Percentiles rank a stretch among this genome's conserved stretches.
phyloP scores from a whole-genome alignment of 2,113 vertebrate species.

The Serilophus lunatus region DNA sequence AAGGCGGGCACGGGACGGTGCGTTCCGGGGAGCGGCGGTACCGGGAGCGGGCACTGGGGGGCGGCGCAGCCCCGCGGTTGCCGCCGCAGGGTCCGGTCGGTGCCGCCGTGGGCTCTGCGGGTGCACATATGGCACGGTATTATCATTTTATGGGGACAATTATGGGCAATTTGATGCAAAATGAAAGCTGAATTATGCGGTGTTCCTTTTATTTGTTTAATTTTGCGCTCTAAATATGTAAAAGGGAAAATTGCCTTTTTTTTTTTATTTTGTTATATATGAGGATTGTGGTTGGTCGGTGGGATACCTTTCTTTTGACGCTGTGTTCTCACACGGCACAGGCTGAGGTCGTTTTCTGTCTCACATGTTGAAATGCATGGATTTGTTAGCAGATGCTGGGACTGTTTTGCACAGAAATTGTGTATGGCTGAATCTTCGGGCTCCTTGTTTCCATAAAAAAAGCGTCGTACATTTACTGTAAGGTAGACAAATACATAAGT shows the following conservation, averaged over 20 bases:
- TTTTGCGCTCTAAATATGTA: conserved; percentile 73
- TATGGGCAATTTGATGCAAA: conserved; percentile 81
- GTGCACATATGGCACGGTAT: conserved; percentile 77
- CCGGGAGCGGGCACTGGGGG: conserved; percentile 52
- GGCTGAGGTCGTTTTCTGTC: conserved; percentile 33
- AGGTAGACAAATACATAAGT: conserved; percentile 6
- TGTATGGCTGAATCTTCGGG: background rate
- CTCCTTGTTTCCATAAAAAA: background rate
- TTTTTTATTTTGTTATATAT: too few species aligned
- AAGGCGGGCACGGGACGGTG: background rate
- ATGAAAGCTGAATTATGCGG: conserved; percentile 77
- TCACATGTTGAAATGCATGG: background rate
- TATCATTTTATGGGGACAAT: conserved; percentile 81
- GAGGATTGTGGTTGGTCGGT: conserved; percentile 6
- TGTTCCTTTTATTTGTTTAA: conserved; percentile 80
- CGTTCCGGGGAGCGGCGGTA: background rate
- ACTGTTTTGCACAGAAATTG: background rate
- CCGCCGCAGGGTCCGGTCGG: conserved; percentile 55
- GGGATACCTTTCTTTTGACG: background rate
- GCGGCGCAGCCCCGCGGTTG: conserved; percentile 59
- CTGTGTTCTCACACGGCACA: background rate
- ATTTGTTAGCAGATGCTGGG: background rate
- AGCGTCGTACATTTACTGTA: background rate
- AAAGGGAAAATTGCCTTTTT: conserved; percentile 37
- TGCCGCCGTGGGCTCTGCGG: conserved; percentile 38